Evolutionary conservation across 2,888 invertebrate species (phyloP), one percentile per base, ranked within the genome.

Genomic region (Tyria jacobaeae): DNA sequence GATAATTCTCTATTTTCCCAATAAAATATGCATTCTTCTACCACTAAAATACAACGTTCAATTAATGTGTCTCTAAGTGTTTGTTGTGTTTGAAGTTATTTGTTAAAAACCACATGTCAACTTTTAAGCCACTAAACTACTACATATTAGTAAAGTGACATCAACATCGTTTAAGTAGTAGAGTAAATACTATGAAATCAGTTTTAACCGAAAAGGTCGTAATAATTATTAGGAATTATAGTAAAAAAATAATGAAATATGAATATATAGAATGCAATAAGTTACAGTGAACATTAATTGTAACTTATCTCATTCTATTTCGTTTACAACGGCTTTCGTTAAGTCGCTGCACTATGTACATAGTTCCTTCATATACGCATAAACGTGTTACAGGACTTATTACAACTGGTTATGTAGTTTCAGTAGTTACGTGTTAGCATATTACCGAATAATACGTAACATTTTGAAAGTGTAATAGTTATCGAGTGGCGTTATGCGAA

Each of bases 371-470:
- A 21, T 44, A 44, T 24, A 24, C 21, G 51, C 53, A 55, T 55
- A 64, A 60, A 71, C 60, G 57, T 60, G 58, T 73, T 73, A 71
- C 75, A 73, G 75, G 62, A 57, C 52, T 64, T 62, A 76, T 77
- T 75, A 71, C 68, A 52, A 56, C 62, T 49, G 62, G 74, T 74
- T 76, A 71, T 64, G 73, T 70, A 72, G 65, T 89, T 90, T 89
- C 85, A 88, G 86, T 63, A 60, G 76, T 92, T 90, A 89, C 90
- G 88, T 85, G 80, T 70, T 62, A 64, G 60, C 34, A 71, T 80
- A 87, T 94, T 92, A 93, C 87, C 88, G 88, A 90, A 91, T 89
- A 88, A 78, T 84, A 89, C 91, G 91, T 92, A 93, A 94, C 89
- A 84, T 89, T 89, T 87, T 85, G 90, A 89, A 91, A 92, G 89